Conservation (phyloP, 1,140 invertebrate genomes). For the Leptonema lineaticorne region DNA sequence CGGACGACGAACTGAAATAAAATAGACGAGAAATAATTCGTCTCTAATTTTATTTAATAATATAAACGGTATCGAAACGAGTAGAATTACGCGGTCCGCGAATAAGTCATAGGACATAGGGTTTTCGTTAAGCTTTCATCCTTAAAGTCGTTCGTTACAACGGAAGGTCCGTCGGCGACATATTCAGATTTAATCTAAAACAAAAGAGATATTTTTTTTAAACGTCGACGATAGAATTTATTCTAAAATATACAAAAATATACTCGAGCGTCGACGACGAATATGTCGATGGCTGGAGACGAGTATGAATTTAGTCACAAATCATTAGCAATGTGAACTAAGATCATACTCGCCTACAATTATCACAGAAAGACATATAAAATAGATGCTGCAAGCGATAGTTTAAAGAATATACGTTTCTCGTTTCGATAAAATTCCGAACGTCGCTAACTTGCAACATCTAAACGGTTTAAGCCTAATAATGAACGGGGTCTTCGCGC, state of each 20-base stretch:
- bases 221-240: neutral
- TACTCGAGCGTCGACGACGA: neutral
- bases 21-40: too few species aligned
- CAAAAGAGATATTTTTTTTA: neutral
- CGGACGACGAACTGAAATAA: constrained; percentile 51
- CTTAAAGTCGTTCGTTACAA: neutral
- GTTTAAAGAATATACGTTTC: too few species aligned
- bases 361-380: constrained; percentile 49
- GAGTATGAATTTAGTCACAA: constrained; percentile 86
- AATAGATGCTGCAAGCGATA: too few species aligned
- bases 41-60: too few species aligned
- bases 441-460: neutral
- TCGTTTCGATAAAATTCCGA: neutral
- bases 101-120: constrained; percentile 31
- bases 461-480: too few species aligned
- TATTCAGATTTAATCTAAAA: neutral
- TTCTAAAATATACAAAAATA: neutral
- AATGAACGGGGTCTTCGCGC: constrained; percentile 16
- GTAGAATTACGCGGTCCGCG: constrained; percentile 26
- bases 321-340: constrained; percentile 65
- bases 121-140: neutral
- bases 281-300: constrained; percentile 65
- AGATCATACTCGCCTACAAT: constrained; percentile 76
- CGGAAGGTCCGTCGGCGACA: neutral
- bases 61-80: too few species aligned